Percentiles rank a stretch among this genome's conserved stretches.
Conservation (phyloP, 2,113 vertebrate species). For the Pavo muticus region DNA sequence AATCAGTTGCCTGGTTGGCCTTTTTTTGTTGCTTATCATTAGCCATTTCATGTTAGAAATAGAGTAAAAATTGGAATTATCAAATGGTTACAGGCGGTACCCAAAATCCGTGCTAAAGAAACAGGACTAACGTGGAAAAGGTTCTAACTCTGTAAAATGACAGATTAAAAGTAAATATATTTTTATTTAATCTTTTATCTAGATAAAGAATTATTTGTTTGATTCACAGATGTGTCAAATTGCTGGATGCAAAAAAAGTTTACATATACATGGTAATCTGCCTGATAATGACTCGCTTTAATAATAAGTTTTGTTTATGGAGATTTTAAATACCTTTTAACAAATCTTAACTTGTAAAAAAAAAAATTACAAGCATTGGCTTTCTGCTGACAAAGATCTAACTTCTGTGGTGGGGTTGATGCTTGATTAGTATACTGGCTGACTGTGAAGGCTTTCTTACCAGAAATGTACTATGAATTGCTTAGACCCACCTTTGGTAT, state of each 20-base stretch:
- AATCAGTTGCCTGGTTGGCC: conserved; percentile 67
- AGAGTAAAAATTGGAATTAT: conserved; percentile 71
- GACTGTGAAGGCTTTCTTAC: conserved; percentile 48
- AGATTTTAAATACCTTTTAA: conserved; percentile 54
- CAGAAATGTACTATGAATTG: conserved; percentile 54
- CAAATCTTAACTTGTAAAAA: not conserved
- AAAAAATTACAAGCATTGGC: not conserved
- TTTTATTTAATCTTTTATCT: not conserved
- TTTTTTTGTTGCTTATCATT: conserved; percentile 81
- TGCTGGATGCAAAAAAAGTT: conserved; percentile 86
- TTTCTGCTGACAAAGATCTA: conserved; percentile 42
- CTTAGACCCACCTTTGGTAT: not conserved
- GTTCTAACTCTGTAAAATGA: conserved; percentile 36
- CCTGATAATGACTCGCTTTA: conserved; percentile 21
- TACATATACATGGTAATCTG: conserved; percentile 23
- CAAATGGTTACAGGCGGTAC: conserved; percentile 37
- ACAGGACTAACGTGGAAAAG: conserved; percentile 39
- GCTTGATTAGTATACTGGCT: conserved; percentile 47
- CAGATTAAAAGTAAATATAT: not conserved
- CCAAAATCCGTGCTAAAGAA: conserved; percentile 30
- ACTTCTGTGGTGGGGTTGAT: conserved; percentile 9
- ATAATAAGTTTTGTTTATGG: conserved; percentile 23
- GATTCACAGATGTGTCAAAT: conserved; percentile 67
- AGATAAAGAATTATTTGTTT: not conserved
- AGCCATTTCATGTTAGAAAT: conserved; percentile 81